phyloP scores from a whole-genome alignment of 2,113 vertebrate genomes.

The Oceanites oceanicus region DNA sequence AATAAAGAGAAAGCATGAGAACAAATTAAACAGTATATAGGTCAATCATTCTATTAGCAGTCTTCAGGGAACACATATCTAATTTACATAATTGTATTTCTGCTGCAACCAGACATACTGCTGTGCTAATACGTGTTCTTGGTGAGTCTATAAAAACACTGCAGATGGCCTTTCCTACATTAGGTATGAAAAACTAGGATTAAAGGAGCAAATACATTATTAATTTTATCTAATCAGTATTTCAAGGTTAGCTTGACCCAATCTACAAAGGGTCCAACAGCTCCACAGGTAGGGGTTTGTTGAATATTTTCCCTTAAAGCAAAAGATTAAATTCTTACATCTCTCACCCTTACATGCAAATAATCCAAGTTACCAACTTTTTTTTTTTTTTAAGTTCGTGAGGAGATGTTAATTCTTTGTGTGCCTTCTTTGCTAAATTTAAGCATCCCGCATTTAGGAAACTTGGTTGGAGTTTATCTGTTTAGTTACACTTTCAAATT shows the following conservation, averaged over 20 bases:
- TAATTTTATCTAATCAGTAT: slow-evolving; percentile 26
- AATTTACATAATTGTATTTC: slow-evolving; percentile 80
- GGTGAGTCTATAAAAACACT: slow-evolving; percentile 38
- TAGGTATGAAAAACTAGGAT: background rate
- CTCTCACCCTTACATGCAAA: background rate
- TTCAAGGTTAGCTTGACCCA: slow-evolving; percentile 22
- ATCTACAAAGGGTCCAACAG: background rate
- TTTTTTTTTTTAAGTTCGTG: background rate
- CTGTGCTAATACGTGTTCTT: slow-evolving; percentile 64
- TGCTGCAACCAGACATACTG: slow-evolving; percentile 63
- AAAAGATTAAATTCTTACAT: background rate
- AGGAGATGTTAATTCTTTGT: background rate
- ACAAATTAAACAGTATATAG: slow-evolving; percentile 75
- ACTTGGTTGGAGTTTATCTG: background rate
- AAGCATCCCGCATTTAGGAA: background rate
- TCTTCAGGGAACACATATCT: slow-evolving; percentile 67
- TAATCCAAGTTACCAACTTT: background rate
- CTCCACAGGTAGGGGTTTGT: background rate
- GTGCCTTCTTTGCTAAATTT: background rate
- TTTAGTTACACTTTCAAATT: background rate
- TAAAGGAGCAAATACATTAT: slow-evolving; percentile 14
- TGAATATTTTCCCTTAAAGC: background rate
- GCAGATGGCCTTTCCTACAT: slow-evolving; percentile 10
- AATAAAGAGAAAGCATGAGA: slow-evolving; percentile 64
- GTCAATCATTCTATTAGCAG: slow-evolving; percentile 78